A percentile compares a stretch with the other conserved stretches of the same genome.
These are phyloP conservation scores for Nanorana parkeri DNA, from an alignment of 2,113 vertebrate species.

Conservation along the genomic window DNA sequence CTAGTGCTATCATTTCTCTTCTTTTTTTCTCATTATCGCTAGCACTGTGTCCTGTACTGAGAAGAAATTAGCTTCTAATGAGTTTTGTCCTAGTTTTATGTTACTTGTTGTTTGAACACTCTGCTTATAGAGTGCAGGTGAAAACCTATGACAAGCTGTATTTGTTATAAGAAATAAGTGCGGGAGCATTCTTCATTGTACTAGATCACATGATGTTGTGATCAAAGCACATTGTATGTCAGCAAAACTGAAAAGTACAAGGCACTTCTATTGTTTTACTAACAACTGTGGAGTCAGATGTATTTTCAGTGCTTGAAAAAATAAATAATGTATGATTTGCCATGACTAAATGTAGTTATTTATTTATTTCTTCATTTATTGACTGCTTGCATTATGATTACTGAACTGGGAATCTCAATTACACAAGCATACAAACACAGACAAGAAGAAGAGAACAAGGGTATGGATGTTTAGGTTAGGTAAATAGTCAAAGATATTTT, in stretches of 20 bases:
- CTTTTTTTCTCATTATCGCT: conserved; percentile 54
- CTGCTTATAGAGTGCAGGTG: conserved; percentile 21
- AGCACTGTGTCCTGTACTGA: conserved; percentile 51
- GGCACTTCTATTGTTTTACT: neutral
- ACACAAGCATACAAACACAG: too few species aligned
- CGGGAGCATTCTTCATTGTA: neutral
- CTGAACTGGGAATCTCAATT: too few species aligned
- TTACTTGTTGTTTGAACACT: conserved; percentile 50
- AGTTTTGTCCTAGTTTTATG: conserved; percentile 54
- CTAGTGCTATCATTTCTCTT: conserved; percentile 52
- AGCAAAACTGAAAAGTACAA: neutral
- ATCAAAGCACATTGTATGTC: neutral
- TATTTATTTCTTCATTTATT: too few species aligned
- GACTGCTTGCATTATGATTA: too few species aligned
- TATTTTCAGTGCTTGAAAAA: too few species aligned
- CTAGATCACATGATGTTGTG: neutral
- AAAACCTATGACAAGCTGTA: conserved; percentile 22
- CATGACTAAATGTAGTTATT: too few species aligned
- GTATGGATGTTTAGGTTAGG: too few species aligned
- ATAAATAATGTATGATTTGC: too few species aligned
- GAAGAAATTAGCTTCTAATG: conserved; percentile 55
- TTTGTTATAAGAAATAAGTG: conserved; percentile 16
- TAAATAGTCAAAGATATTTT: too few species aligned
- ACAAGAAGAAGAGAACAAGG: too few species aligned
- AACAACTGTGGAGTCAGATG: too few species aligned